These are phyloP conservation scores for Augochlorella aurata DNA, from an alignment of 2,888 invertebrate genomes.

Conservation along the genomic window DNA sequence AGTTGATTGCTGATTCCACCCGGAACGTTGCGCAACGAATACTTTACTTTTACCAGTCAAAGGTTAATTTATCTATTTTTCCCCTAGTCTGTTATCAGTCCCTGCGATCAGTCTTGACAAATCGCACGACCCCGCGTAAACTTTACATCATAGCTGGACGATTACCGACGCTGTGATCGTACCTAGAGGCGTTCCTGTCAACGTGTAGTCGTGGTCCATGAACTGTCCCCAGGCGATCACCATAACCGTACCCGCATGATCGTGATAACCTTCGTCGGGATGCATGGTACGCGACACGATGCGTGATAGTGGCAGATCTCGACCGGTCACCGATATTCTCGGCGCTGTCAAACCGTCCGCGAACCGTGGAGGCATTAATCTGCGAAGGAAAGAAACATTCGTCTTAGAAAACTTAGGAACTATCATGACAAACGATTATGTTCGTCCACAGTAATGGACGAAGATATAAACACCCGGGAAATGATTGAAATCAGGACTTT, in stretches of 20 bases:
- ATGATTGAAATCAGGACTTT: too few species aligned
- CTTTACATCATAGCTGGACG: neutral
- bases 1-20: neutral
- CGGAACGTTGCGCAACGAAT: neutral
- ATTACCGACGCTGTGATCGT: constrained; percentile 70
- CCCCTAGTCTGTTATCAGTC: neutral
- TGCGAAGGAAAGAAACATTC: constrained; percentile 15
- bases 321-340: constrained; percentile 90
- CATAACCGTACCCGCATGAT: constrained; percentile 96
- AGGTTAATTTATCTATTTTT: constrained; percentile 9
- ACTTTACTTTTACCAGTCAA: constrained; percentile 3
- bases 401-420: neutral
- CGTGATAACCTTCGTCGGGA: constrained; percentile 95
- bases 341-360: constrained; percentile 93
- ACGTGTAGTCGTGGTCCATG: constrained; percentile 96
- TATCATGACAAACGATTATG: neutral
- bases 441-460: too few species aligned
- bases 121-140: neutral
- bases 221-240: constrained; percentile 97
- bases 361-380: constrained; percentile 85
- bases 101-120: constrained; percentile 5
- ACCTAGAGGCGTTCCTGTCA: constrained; percentile 94
- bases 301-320: constrained; percentile 90
- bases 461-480: too few species aligned
- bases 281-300: constrained; percentile 95